These are phyloP conservation scores for Micropterix aruncella DNA, from an alignment of 2,888 invertebrate species.

Conservation along the genomic window DNA sequence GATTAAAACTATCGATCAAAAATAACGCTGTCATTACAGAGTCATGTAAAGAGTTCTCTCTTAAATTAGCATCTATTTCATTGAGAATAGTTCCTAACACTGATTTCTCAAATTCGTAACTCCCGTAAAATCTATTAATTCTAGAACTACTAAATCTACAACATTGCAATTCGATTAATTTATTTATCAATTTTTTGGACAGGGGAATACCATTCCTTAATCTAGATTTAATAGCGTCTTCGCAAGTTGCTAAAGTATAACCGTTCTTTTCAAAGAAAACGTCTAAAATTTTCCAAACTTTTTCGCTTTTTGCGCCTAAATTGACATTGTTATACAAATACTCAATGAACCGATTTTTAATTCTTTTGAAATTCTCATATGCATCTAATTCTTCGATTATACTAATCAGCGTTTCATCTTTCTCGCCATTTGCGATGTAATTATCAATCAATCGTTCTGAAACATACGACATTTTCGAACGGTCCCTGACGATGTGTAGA, in stretches of 20 bases:
- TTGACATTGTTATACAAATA: background rate
- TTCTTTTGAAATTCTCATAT: too few relatives aligned
- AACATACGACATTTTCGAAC: too few relatives aligned
- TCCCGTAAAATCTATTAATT: background rate
- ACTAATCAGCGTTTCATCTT: background rate
- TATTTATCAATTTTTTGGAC: background rate
- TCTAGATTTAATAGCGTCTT: background rate
- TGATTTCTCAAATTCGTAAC: background rate
- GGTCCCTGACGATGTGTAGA: too few relatives aligned
- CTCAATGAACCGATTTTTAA: background rate
- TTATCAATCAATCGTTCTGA: background rate
- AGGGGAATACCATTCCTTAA: background rate
- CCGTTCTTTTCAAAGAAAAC: background rate
- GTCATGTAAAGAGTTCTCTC: background rate
- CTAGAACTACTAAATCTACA: background rate
- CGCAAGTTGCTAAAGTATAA: background rate
- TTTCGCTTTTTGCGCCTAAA: background rate
- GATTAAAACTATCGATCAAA: background rate
- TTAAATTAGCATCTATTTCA: background rate
- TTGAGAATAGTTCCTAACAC: background rate
- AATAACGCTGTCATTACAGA: background rate
- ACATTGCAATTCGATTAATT: background rate
- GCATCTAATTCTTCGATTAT: background rate
- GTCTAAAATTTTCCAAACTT: background rate
- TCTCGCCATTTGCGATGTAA: background rate